A percentile compares a stretch with the other conserved stretches of the same genome.
phyloP scores from a whole-genome alignment of 2,797 vertebrate genomes.

The Psittacula derbiana region DNA sequence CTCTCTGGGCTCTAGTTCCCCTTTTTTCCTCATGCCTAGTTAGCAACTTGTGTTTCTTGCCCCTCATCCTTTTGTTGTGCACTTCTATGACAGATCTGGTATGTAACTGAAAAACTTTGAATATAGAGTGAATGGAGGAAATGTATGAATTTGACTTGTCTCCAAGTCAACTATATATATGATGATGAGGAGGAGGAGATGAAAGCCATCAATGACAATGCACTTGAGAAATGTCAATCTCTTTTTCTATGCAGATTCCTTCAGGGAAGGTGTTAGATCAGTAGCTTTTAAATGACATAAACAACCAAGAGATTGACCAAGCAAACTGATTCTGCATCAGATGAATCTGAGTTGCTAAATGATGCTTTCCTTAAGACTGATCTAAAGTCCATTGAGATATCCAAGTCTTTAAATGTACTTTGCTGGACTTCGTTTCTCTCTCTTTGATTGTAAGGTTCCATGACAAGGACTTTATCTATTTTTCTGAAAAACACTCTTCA shows the following conservation, averaged over 20 bases:
- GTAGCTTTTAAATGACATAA: conserved; percentile 25
- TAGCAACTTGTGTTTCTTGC: not conserved
- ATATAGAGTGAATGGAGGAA: not conserved
- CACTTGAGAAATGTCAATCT: not conserved
- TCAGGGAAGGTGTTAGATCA: conserved; percentile 8
- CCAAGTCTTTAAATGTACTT: not conserved
- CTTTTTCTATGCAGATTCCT: not conserved
- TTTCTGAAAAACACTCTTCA: conserved; percentile 29
- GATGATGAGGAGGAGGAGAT: not conserved
- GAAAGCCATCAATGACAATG: conserved; percentile 22
- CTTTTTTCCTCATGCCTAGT: not conserved
- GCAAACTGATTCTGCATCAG: not conserved
- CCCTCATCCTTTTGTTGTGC: not conserved
- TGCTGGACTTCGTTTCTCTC: not conserved
- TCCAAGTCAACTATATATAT: not conserved
- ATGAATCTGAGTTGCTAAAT: not conserved
- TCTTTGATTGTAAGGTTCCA: not conserved
- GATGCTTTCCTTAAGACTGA: not conserved
- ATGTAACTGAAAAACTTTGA: conserved; percentile 7
- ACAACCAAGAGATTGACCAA: not conserved
- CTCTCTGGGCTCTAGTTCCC: not conserved
- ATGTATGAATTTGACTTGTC: not conserved
- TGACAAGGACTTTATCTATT: not conserved
- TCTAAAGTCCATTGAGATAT: not conserved
- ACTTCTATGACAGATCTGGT: not conserved